A percentile compares a stretch with the other conserved stretches of the same genome.
These are phyloP conservation scores for Sphaerodactylus townsendi DNA, from an alignment of 2,113 vertebrate species.

Conservation along the genomic window DNA sequence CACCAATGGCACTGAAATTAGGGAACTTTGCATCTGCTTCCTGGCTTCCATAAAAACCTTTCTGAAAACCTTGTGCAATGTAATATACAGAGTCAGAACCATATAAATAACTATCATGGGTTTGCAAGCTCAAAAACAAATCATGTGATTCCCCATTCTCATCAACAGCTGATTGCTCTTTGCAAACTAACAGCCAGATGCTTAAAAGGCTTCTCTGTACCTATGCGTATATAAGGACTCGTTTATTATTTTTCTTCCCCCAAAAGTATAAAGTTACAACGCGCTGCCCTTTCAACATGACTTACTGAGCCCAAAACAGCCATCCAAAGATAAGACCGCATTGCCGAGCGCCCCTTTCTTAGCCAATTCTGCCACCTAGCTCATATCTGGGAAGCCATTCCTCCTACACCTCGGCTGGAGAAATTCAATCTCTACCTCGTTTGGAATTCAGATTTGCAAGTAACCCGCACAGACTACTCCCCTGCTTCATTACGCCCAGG, in stretches of 20 bases:
- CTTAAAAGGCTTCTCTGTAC: conserved; percentile 35
- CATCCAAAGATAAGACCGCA: conserved; percentile 18
- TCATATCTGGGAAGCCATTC: conserved; percentile 34
- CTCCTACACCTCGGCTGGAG: neutral
- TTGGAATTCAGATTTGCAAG: conserved; percentile 39
- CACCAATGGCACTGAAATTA: too few species aligned
- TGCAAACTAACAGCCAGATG: conserved; percentile 42
- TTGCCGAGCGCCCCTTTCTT: conserved; percentile 44
- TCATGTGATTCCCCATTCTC: conserved; percentile 27
- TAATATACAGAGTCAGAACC: conserved; percentile 43
- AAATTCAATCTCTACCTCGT: conserved; percentile 13
- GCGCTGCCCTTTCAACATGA: conserved; percentile 32
- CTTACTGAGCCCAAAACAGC: conserved; percentile 36
- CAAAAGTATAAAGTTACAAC: conserved; percentile 48
- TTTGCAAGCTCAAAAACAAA: conserved; percentile 36
- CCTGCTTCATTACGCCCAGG: conserved; percentile 57
- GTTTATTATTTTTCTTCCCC: conserved; percentile 4
- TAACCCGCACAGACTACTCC: conserved; percentile 31
- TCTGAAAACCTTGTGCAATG: conserved; percentile 44
- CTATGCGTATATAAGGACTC: conserved; percentile 25
- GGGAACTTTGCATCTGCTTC: too few species aligned
- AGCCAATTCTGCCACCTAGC: conserved; percentile 60
- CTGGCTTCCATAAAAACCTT: conserved; percentile 35
- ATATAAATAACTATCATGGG: conserved; percentile 56
- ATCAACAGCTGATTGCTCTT: conserved; percentile 24